Evolutionary conservation across 1,140 invertebrate species (phyloP), one percentile per base, ranked within the genome.

Genomic region (Colletes latitarsis): DNA sequence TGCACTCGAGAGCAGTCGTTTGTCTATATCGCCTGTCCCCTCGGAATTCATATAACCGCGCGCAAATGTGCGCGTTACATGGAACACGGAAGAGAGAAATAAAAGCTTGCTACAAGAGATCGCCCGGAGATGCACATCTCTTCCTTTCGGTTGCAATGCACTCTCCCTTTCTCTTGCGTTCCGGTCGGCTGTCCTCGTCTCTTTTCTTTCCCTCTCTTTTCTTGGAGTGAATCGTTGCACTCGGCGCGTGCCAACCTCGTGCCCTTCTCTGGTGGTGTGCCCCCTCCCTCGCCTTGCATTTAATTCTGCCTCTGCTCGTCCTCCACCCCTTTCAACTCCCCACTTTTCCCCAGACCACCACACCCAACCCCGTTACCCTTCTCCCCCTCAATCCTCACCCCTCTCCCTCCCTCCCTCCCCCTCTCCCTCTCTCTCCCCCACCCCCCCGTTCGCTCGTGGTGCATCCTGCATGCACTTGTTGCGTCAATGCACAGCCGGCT

Each of bases 161-260:
- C 79, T 82, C 82, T 82, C 49, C 46, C 70, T 41, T 49, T 81
- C 62, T 81, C 69, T 57, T 8, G 68, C 63, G 52, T 43, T 62
- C 82, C 49, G 49, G 8, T 49, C 49, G 49, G 49, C 67, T 68
- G 49, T 39, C 21, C 58, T 30, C 30, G 30, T 62, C 53, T 46
- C 4, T 43, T 80, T 62, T 66, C 49, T 49, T 39, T 58, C 41
- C 63, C 64, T 58, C 69, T 66, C 82, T 85, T 69, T 85, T 82
- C 82, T 62, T 71, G 49, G 53, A 80, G 84, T 74, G 85, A 89
- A 89, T 89, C 89, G 88, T 90, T 91, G 90, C 89, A 91, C 84
- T 89, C 88, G 91, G 90, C 91, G 91, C 91, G 91, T 92, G 91
- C 91, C 91, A 85, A 90, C 84, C 90, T 90, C 90, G 90, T 90